A percentile compares a stretch with the other conserved stretches of the same genome.
Conservation (phyloP, 2,113 vertebrate genomes). For the Lamprotornis superbus region DNA sequence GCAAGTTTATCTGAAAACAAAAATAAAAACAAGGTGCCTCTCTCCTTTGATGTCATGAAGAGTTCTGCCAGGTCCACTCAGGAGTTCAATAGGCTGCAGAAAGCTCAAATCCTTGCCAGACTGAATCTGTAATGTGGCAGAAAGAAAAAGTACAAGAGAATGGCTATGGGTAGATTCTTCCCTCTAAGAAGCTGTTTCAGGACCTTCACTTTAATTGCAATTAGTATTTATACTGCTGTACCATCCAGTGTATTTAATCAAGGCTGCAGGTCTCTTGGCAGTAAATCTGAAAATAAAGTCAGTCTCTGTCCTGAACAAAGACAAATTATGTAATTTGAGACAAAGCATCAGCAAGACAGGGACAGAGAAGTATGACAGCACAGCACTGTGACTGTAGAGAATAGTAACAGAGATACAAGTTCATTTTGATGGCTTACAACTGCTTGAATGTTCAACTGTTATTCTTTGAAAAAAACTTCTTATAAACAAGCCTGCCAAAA, state of each 20-base stretch:
- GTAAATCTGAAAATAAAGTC: background rate
- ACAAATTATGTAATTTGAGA: background rate
- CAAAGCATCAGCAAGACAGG: background rate
- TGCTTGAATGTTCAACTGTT: background rate
- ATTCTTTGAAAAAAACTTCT: background rate
- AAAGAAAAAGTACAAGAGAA: background rate
- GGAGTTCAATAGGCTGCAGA: background rate
- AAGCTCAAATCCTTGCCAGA: background rate
- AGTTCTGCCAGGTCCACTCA: background rate
- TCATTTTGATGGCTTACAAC: background rate
- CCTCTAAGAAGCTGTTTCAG: background rate
- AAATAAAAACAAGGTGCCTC: background rate
- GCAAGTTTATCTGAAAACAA: background rate
- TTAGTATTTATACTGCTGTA: background rate
- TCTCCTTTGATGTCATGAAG: background rate
- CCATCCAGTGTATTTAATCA: background rate
- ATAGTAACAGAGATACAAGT: accelerated
- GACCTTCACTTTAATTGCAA: background rate
- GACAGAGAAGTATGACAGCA: accelerated
- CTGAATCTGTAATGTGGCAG: background rate
- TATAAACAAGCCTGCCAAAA: background rate
- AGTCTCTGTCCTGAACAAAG: background rate
- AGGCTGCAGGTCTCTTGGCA: background rate
- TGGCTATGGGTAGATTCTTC: background rate
- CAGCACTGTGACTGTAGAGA: background rate